Base-by-base conservation (phyloP, 2,888 invertebrate genomes). In the Pollenia labialis region DNA sequence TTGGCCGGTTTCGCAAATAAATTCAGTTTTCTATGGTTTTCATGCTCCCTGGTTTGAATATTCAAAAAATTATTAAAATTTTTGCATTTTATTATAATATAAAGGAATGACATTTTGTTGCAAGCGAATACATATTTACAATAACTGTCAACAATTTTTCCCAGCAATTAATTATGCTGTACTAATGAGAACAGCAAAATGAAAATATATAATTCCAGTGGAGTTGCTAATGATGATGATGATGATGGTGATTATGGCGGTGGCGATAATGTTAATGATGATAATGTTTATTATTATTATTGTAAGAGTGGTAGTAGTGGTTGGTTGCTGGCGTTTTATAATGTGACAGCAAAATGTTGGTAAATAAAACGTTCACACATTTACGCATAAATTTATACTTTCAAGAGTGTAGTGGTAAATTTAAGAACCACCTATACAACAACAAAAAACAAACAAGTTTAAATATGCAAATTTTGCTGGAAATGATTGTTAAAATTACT, bases 381-480 rank as follows among this genome's bases (percentile, higher is more conserved):
- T 66, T 50, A 40, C 40, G 50, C 16, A 9, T 40, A 48, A 72
- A 72, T 18, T 4, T 18, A 40, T n/a, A 46, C 40, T 46, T 44
- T 14, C 52, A 14, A 46, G 23, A 23, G 48, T 54, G n/a, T 46
- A 18, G 23, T 4, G 11, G 6, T 14, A 50, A 40, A 18, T 16
- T 16, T 16, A 50, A 14, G 50, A 16, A 52, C 14, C 14, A 69
- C 2, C 14, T 66, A 40, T 18, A 40, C 2, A 4, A 14, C 9
- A 44, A 6, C 14, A 40, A 69, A 60, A 48, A 46, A 58, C 60
- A 48, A 32, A 56, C 42, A 74, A 64, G 69, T 82, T 32, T 0
- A 60, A 82, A 81, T 54, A 82, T 80, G 79, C 56, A 86, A 82
- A 86, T 80, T 81, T 64, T 66, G 23, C 60, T 71, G 32, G 75